Conservation (phyloP, 1,140 invertebrate species). For the Triops longicaudatus region DNA sequence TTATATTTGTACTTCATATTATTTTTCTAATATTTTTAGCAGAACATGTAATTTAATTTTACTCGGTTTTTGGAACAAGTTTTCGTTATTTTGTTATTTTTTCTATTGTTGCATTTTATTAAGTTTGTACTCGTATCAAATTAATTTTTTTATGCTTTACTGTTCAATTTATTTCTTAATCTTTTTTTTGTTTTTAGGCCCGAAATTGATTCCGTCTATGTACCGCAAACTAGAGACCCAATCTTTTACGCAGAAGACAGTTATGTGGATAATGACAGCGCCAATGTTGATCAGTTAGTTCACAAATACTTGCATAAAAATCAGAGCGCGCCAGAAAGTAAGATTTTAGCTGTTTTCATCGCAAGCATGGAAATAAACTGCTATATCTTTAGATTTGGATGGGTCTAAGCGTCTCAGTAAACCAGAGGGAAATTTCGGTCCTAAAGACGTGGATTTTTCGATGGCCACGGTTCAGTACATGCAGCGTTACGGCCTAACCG, state of each 20-base stretch:
- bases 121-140: no score
- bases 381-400: background rate
- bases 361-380: background rate
- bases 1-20: no score
- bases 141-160: no score
- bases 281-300: background rate
- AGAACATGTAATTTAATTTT: no score
- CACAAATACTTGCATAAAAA: background rate
- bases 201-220: background rate
- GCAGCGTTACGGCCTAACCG: constrained; percentile 22
- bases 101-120: no score
- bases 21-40: no score
- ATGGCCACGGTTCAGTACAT: constrained; percentile 24
- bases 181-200: background rate
- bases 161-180: no score
- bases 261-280: background rate
- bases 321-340: background rate
- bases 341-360: background rate
- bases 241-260: background rate
- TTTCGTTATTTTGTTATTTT: no score
- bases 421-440: background rate
- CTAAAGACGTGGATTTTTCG: constrained; percentile 9
- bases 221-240: background rate
- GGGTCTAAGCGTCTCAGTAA: background rate
- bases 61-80: no score